A percentile compares a stretch with the other conserved stretches of the same genome.
Evolutionary conservation across 2,888 invertebrate genomes (phyloP).

Genomic region (Noctua comes): DNA sequence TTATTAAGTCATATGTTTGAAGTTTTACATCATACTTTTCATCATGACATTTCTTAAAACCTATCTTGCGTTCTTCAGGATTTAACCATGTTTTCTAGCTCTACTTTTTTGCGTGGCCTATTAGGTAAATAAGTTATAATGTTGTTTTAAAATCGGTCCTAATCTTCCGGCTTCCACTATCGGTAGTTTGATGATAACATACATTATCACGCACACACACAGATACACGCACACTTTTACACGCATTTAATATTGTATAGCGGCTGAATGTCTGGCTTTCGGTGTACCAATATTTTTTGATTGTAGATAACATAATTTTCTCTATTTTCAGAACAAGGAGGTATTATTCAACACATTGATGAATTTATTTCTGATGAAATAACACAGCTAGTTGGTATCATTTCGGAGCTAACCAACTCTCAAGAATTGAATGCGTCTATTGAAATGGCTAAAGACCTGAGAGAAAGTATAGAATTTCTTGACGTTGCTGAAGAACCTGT

Average conservation of each 20-base stretch:
- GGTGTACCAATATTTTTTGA: neutral
- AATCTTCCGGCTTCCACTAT: slow-evolving; percentile 11
- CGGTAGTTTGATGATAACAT: slow-evolving; percentile 23
- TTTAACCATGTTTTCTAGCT: slow-evolving; percentile 9
- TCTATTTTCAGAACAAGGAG: slow-evolving; percentile 56
- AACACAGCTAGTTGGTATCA: slow-evolving; percentile 60
- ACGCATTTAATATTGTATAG: slow-evolving; percentile 17
- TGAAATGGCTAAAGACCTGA: slow-evolving; percentile 58
- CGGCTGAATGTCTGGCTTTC: slow-evolving; percentile 39
- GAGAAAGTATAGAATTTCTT: slow-evolving; percentile 60
- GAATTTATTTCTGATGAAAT: slow-evolving; percentile 68
- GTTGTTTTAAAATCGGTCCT: neutral
- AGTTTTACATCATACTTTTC: slow-evolving; percentile 17
- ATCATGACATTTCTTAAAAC: slow-evolving; percentile 31
- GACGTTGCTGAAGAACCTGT: slow-evolving; percentile 45
- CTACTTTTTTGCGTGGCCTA: neutral
- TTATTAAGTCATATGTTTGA: slow-evolving; percentile 35
- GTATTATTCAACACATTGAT: slow-evolving; percentile 68
- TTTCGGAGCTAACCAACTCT: slow-evolving; percentile 59
- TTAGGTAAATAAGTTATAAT: slow-evolving; percentile 28
- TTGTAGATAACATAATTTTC: neutral
- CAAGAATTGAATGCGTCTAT: slow-evolving; percentile 60
- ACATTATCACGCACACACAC: slow-evolving; percentile 32
- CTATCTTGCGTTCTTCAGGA: slow-evolving; percentile 3
- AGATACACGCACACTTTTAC: slow-evolving; percentile 41